These are phyloP conservation scores for Enteromius treurensis DNA, from an alignment of 2,797 vertebrate species.

Conservation along the genomic window DNA sequence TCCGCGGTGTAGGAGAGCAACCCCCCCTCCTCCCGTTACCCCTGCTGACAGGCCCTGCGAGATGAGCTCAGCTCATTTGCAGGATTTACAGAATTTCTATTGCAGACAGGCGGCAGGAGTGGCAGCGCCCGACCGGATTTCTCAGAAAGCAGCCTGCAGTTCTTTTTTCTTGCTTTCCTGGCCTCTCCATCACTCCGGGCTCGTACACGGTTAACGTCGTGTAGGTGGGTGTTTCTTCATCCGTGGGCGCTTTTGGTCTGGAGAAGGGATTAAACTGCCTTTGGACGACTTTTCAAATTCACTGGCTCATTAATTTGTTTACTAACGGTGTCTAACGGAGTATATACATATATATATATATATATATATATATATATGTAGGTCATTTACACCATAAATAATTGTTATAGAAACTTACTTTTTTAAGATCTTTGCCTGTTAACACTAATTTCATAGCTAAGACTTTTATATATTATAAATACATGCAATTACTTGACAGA, in stretches of 20 bases:
- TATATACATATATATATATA: too few species aligned
- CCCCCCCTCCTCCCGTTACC: background rate
- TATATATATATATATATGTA: too few species aligned
- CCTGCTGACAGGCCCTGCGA: constrained; percentile 50
- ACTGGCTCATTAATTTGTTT: constrained; percentile 4
- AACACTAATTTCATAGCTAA: background rate
- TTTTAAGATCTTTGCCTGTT: too few species aligned
- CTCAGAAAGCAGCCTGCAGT: constrained; percentile 15
- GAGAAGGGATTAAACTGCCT: background rate
- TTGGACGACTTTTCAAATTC: background rate
- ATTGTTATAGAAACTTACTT: background rate
- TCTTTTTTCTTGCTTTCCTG: constrained; percentile 21
- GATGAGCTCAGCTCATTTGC: constrained; percentile 58
- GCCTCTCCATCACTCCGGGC: constrained; percentile 8
- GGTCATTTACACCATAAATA: background rate
- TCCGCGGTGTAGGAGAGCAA: constrained; percentile 40
- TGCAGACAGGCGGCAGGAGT: constrained; percentile 41
- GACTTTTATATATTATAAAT: background rate
- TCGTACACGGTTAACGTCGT: background rate
- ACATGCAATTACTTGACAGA: background rate
- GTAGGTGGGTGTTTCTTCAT: background rate
- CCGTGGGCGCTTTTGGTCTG: background rate
- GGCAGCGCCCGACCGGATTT: constrained; percentile 22
- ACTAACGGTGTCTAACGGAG: background rate
- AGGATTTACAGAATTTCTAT: constrained; percentile 46